Base-by-base conservation (phyloP, 64 coral and sea anemone genomes). In the Porites lutea region DNA sequence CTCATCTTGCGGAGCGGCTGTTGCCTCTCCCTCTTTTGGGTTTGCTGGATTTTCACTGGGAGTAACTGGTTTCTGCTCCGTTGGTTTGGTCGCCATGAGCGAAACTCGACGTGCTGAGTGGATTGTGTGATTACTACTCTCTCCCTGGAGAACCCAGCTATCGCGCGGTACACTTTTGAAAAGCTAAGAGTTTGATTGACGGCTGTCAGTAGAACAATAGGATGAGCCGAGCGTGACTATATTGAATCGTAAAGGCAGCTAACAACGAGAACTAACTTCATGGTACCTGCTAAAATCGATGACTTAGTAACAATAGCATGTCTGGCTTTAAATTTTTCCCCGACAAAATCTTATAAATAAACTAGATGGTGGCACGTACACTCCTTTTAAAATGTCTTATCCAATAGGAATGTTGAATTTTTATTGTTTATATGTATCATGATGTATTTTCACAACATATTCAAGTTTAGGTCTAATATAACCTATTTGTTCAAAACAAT, bases 141-240 rank as follows among this genome's bases (percentile, higher is more conserved):
- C 74, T 12, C 74, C 53, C 13, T 59, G 53, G 44, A 51, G 46
- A 18, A 51, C 6, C 43, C 59, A 69, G 19, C 48, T 84, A 67
- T 60, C 7, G 54, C 54, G 54, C 51, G 78, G 53, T 1, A 61
- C 23, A 23, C 23, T 23, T 84, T 51, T 68, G 2, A 52, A 68
- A 84, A 52, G 81, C 62, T 27, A 84, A 84, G 18, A 20, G 12
- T 67, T 46, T 84, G 46, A 81, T 23, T 81, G 78, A 84, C n/a
- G 47, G 8, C 62, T 84, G 62, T 68, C 81, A 84, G 13, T n/a
- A 46, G 46, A 67, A 84, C 62, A 84, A 84, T 84, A 9, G 16
- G 21, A 52, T 3, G 27, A n/a, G 3, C 60, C 37, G 22, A 50
- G 47, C 47, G 47, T n/a, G 73, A 76, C 14, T 50, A 37, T 22